Evolutionary conservation across 2,888 invertebrate genomes (phyloP), one percentile per base, ranked within the genome.

Genomic region (Lithophane leautieri): DNA sequence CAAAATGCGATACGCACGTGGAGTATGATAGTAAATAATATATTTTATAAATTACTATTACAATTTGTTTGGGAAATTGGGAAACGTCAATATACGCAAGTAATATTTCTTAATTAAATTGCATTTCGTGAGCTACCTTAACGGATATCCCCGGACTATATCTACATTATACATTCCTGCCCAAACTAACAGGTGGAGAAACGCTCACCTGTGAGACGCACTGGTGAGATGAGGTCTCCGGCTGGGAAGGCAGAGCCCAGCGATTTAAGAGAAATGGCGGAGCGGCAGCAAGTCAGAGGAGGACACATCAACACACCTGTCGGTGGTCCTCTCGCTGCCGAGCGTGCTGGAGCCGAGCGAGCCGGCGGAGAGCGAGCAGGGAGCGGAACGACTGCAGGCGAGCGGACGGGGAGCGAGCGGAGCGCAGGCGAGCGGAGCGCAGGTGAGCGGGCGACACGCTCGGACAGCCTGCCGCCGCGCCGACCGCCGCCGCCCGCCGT

Each of bases 401-500:
- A 72, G 34, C 79, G 70, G n/a, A 61, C n/a, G 28, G 52, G 52
- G 4, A 25, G 44, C 61, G 75, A 72, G 50, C 66, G 63, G 58
- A 47, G 6, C 14, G 47, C 22, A n/a, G n/a, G 2, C 66, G 73
- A 70, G 7, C 61, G 56, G 25, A 25, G 63, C n/a, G 16, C 42
- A n/a, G 71, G 58, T 70, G 76, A 76, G 52, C 78, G 74, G 1
- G 52, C 83, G 25, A 73, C 76, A 22, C 86, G 88, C 19, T 83
- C 90, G 52, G 91, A 90, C 79, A 89, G 90, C 70, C 65, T 88
- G 75, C 91, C 92, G 47, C 92, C 93, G 74, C 91, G 91, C 68
- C 89, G 92, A 14, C 93, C 91, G 74, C 93, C 92, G 60, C 93
- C 92, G 56, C 92, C 92, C 70, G 85, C 90, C 28, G 52, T 60